Base-by-base conservation (phyloP, 2,888 invertebrate genomes). In the Xanthostigma xanthostigma region DNA sequence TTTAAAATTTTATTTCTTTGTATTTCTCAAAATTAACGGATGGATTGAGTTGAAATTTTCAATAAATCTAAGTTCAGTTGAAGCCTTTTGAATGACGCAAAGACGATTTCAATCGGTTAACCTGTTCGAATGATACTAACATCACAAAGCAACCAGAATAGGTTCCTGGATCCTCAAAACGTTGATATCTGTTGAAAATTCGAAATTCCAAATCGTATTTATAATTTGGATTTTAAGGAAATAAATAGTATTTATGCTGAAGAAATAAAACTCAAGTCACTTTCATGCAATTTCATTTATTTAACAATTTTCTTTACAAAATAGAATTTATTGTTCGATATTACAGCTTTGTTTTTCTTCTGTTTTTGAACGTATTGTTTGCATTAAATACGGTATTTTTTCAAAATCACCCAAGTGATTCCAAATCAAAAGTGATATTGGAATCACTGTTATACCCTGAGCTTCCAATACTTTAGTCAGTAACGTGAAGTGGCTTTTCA, bases 371-470 rank as follows among this genome's bases (percentile, higher is more conserved):
- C 72, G 62, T 63, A 81, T 66, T 61, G 74, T 72, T 40, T 77
- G 68, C 71, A 80, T 73, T 36, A 84, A 62, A 59, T 75, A 81
- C 0, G 78, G 77, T 51, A 78, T 73, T 56, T 73, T 75, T 62
- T 83, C 80, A 56, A 72, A 69, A 40, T 72, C 66, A 0, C 72
- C 67, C 8, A 81, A 62, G 3, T 59, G 59, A 8, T 65, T 56
- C 81, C 81, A 84, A 49, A 67, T 65, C 39, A 58, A 60, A 11
- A 67, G 55, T 57, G 75, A 72, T 44, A 84, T 60, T 0, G 75
- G 66, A 2, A 82, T 69, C 0, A 77, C 69, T 0, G 67, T 67
- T 57, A 70, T 69, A n/a, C 76, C 76, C 49, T 69, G 65, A 34
- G 67, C 64, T 63, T 80, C 78, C 41, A 82, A 58, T 4, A 73